Percentiles rank a stretch among this genome's conserved stretches.
phyloP scores from a whole-genome alignment of 2,113 vertebrate genomes.

The Prolemur simus region DNA sequence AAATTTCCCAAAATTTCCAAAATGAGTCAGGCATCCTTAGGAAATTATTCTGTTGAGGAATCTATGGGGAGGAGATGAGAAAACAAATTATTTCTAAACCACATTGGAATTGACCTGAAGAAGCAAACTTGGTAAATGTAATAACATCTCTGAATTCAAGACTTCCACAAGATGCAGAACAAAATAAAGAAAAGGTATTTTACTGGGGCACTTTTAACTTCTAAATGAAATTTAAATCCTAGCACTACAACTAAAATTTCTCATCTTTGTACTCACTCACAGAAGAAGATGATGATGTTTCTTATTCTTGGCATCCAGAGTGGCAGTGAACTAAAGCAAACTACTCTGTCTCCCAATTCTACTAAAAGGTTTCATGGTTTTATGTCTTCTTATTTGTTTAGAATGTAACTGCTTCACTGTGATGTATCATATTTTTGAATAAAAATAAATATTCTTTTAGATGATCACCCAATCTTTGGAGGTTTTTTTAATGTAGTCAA shows the following conservation, averaged over 20 bases:
- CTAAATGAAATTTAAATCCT: slow-evolving; percentile 55
- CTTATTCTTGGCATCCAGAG: slow-evolving; percentile 5
- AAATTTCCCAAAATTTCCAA: slow-evolving; percentile 45
- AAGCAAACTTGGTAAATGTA: slow-evolving; percentile 26
- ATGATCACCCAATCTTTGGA: slow-evolving; percentile 46
- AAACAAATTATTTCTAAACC: slow-evolving; percentile 60
- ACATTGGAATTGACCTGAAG: slow-evolving; percentile 12
- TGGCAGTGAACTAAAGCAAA: slow-evolving; percentile 71
- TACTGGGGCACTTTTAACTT: slow-evolving; percentile 54
- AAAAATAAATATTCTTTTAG: slow-evolving; percentile 81
- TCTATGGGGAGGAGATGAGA: not conserved
- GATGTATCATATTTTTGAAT: slow-evolving; percentile 85
- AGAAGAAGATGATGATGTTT: slow-evolving; percentile 31
- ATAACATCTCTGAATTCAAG: not conserved
- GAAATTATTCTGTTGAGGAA: slow-evolving; percentile 59
- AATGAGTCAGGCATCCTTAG: slow-evolving; percentile 49
- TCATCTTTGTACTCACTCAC: slow-evolving; percentile 71
- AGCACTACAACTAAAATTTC: slow-evolving; percentile 17
- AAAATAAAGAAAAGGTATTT: slow-evolving; percentile 30
- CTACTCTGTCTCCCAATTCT: slow-evolving; percentile 74
- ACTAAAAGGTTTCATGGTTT: slow-evolving; percentile 73
- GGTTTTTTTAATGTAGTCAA: not conserved
- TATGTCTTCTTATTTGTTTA: slow-evolving; percentile 75
- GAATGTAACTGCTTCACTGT: slow-evolving; percentile 76
- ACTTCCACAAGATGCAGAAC: not conserved